Evolutionary conservation across 2,113 vertebrate species (phyloP).

Genomic region (Ceyx melanurus): DNA sequence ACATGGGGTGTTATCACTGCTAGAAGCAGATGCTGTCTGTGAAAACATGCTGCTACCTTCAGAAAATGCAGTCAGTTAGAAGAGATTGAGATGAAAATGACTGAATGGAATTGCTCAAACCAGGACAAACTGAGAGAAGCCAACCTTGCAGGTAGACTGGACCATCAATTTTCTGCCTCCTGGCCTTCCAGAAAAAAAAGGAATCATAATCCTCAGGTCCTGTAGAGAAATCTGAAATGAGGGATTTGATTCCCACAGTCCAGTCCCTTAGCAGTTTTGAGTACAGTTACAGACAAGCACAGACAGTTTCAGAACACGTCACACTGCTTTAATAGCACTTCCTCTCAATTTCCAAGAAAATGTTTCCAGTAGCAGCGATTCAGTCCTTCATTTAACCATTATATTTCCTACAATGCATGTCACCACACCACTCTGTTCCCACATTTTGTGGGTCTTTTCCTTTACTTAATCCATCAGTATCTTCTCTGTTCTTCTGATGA

Average conservation of each 20-base stretch:
- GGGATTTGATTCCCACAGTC: background rate
- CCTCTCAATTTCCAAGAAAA: slow-evolving; percentile 37
- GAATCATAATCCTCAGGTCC: background rate
- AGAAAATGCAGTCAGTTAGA: too few relatives aligned
- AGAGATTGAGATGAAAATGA: too few relatives aligned
- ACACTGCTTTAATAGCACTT: slow-evolving; percentile 11
- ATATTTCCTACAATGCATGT: background rate
- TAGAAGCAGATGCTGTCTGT: too few relatives aligned
- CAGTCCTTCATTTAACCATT: background rate
- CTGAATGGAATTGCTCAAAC: too few relatives aligned
- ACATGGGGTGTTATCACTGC: too few relatives aligned
- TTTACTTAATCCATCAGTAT: background rate
- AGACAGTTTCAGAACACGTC: slow-evolving; percentile 20
- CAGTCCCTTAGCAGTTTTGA: background rate
- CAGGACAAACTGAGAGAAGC: background rate
- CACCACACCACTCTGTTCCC: background rate
- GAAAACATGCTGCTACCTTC: too few relatives aligned
- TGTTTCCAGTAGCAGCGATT: slow-evolving; percentile 5
- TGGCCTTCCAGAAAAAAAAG: background rate
- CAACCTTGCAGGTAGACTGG: background rate
- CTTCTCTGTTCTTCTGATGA: background rate
- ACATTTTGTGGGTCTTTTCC: rapidly evolving
- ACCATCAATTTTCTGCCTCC: background rate
- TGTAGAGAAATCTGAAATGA: background rate
- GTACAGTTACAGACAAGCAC: background rate